Base-by-base conservation (phyloP, 1,140 invertebrate genomes). In the Melanaphis sacchari region DNA sequence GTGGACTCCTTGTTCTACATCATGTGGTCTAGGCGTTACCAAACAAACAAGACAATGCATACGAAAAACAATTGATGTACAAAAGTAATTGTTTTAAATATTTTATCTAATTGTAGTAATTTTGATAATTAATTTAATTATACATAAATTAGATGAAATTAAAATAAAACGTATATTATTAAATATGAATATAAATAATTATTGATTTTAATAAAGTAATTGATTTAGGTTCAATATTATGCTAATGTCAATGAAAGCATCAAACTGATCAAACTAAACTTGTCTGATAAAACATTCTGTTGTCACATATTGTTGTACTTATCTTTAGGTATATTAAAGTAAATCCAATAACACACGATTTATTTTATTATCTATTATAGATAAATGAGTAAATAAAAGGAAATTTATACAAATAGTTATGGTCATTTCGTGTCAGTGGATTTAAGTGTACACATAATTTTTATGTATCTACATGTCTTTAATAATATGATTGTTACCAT, bases 11-110 rank as follows among this genome's bases (percentile, higher is more conserved):
- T 96, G 96, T 94, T 96, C 96, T 0, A 95, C 96, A 93, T 95
- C 95, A 38, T 96, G 96, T 94, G 96, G 96, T 36, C 96, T 96
- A 43, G 96, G 96, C 66, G 95, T 96, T 36, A 95, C 96, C 0
- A 95, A 96, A 89, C 96, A 96, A 94, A 95, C 95, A 76, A 94
- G 96, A 66, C 95, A 96, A 90, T 96, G 96, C 94, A 22, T 93
- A 54, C 24, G 36, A 31, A 93, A 85, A 52, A n/a, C 91, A 21
- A n/a, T 24, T 38, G 84, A 85, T 11, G 49, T 54, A 15, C 31
- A 93, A 93, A 93, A 49, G 91, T 93, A 90, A 38, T 52, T 36
- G 22, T 38, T 36, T 2, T n/a, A 54, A 36, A 54, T 38, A 36
- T 22, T 52, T 4, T 8, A 89, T 6, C 21, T 89, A 76, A n/a